These are phyloP conservation scores for Trypoxylon attenuatum DNA, from an alignment of 2,888 invertebrate genomes.

Conservation along the genomic window DNA sequence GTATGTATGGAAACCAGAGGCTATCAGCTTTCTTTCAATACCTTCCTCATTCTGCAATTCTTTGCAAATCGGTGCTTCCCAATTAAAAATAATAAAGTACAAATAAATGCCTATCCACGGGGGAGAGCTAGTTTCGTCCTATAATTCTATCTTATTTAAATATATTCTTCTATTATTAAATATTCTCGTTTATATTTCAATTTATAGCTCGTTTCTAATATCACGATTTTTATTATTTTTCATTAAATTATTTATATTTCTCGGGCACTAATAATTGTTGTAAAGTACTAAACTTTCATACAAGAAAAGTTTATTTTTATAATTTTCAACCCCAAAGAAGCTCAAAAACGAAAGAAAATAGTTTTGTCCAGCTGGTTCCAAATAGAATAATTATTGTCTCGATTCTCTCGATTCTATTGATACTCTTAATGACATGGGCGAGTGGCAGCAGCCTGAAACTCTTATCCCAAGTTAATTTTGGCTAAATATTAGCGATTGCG, in stretches of 20 bases:
- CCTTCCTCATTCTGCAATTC: too few species aligned
- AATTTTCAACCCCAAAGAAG: not conserved
- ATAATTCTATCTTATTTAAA: not conserved
- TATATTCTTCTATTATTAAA: not conserved
- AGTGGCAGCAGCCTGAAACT: too few species aligned
- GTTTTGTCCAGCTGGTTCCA: not conserved
- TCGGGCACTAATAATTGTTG: not conserved
- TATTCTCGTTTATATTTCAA: not conserved
- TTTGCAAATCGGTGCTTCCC: too few species aligned
- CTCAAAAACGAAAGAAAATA: not conserved
- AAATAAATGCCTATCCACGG: too few species aligned
- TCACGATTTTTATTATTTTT: not conserved
- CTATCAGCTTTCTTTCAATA: too few species aligned
- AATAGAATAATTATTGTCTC: too few species aligned
- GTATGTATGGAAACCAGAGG: too few species aligned
- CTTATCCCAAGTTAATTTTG: constrained; percentile 15
- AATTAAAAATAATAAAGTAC: too few species aligned
- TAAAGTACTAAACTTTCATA: not conserved
- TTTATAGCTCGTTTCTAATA: not conserved
- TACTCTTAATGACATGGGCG: too few species aligned
- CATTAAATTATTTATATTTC: not conserved
- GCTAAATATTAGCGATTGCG: constrained; percentile 23
- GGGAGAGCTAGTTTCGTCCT: too few species aligned
- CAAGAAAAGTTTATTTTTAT: not conserved
- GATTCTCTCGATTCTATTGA: too few species aligned